phyloP scores from a whole-genome alignment of 2,888 invertebrate genomes.

The Spicauda simplicius region DNA sequence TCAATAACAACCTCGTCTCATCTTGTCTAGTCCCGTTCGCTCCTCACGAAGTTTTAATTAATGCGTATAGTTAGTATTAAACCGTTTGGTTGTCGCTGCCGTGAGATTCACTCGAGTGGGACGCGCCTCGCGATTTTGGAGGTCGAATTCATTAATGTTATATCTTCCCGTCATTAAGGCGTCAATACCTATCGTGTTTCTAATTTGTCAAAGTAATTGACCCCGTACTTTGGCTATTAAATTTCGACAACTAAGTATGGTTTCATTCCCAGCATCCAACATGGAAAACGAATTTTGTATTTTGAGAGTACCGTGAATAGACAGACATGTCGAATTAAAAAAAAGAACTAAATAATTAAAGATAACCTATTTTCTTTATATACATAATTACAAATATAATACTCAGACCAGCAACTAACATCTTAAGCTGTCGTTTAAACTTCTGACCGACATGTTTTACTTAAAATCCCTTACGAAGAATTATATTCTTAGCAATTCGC shows the following conservation, averaged over 20 bases:
- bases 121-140: constrained; percentile 4
- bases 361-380: no score
- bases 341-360: no score
- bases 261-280: background rate
- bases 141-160: constrained; percentile 25
- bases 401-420: no score
- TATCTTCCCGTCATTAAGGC: constrained; percentile 10
- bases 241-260: background rate
- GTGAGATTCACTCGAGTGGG: constrained; percentile 33
- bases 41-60: constrained; percentile 65
- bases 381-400: no score
- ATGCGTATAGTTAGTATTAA: constrained; percentile 48
- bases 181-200: constrained; percentile 15
- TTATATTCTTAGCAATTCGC: no score
- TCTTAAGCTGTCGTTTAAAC: no score
- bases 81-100: constrained; percentile 34
- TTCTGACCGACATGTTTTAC: no score
- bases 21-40: constrained; percentile 46
- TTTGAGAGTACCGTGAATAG: no score
- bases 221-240: background rate
- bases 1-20: constrained; percentile 56
- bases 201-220: constrained; percentile 22
- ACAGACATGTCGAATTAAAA: no score
- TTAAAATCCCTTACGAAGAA: no score
- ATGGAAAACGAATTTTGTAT: background rate